phyloP scores from a whole-genome alignment of 2,113 vertebrate species.

The Leptodactylus fuscus region DNA sequence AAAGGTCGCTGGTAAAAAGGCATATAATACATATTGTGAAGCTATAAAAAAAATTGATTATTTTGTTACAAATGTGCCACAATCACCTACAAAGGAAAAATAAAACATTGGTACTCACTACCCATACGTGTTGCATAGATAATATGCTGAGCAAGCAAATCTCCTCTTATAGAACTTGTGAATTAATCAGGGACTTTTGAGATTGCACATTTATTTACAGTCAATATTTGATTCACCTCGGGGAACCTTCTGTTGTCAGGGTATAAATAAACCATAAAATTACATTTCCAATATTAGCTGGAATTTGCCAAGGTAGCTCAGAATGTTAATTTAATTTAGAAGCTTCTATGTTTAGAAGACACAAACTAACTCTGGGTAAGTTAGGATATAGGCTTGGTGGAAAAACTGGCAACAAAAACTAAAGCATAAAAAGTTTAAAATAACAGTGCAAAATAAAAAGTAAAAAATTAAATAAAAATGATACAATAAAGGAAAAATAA shows the following conservation, averaged over 20 bases:
- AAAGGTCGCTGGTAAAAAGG: too few relatives aligned
- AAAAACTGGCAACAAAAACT: background rate
- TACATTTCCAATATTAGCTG: slow-evolving; percentile 41
- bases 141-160: background rate
- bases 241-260: slow-evolving; percentile 18
- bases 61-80: too few relatives aligned
- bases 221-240: slow-evolving; percentile 33
- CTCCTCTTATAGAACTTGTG: slow-evolving; percentile 25
- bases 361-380: background rate
- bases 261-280: slow-evolving; percentile 37
- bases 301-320: background rate
- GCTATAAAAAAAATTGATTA: too few relatives aligned
- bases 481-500: too few relatives aligned
- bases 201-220: slow-evolving; percentile 36
- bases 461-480: too few relatives aligned
- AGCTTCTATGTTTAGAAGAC: background rate
- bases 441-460: too few relatives aligned
- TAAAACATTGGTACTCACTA: too few relatives aligned
- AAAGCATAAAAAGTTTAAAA: background rate
- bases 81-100: too few relatives aligned
- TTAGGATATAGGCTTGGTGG: background rate
- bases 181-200: slow-evolving; percentile 37
- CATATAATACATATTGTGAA: too few relatives aligned
- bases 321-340: slow-evolving; percentile 6
- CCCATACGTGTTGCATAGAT: background rate